Percentiles rank a stretch among this genome's conserved stretches.
These are phyloP conservation scores for Theropithecus gelada DNA, from an alignment of 2,113 vertebrate genomes.

Conservation along the genomic window DNA sequence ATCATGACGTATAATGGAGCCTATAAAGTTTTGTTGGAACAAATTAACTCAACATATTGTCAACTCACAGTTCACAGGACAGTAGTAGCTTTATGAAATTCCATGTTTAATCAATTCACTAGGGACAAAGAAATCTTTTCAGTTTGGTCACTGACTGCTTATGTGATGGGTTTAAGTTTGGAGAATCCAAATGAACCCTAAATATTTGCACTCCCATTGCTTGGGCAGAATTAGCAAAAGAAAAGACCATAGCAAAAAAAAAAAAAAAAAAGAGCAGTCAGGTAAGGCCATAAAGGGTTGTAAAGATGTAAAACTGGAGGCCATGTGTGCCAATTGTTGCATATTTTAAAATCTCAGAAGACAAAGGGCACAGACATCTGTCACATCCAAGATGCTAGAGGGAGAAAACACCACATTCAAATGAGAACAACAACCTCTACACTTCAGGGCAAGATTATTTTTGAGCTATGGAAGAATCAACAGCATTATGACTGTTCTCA, in stretches of 20 bases:
- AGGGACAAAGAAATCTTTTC: slow-evolving; percentile 65
- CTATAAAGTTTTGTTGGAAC: slow-evolving; percentile 41
- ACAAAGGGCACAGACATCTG: slow-evolving; percentile 46
- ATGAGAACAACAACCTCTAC: slow-evolving; percentile 28
- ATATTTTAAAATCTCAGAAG: slow-evolving; percentile 35
- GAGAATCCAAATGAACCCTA: slow-evolving; percentile 48
- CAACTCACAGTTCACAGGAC: slow-evolving; percentile 50
- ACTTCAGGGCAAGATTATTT: slow-evolving; percentile 29
- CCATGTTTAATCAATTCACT: slow-evolving; percentile 65
- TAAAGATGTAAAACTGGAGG: slow-evolving; percentile 33
- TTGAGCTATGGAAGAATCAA: slow-evolving; percentile 23
- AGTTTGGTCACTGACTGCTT: slow-evolving; percentile 61
- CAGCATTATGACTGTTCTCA: background rate
- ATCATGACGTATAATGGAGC: background rate
- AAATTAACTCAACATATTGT: slow-evolving; percentile 46
- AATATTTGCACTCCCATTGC: slow-evolving; percentile 50
- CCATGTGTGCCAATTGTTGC: background rate
- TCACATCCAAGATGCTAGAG: slow-evolving; percentile 39
- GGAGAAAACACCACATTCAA: slow-evolving; percentile 47
- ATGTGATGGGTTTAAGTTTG: slow-evolving; percentile 51
- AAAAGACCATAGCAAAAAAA: background rate
- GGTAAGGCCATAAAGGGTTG: background rate
- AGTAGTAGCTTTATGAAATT: slow-evolving; percentile 61
- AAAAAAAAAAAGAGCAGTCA: background rate
- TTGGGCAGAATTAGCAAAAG: slow-evolving; percentile 27